These are phyloP conservation scores for Sycophila sp. DNA, from an alignment of 1,140 invertebrate genomes.

Conservation along the genomic window DNA sequence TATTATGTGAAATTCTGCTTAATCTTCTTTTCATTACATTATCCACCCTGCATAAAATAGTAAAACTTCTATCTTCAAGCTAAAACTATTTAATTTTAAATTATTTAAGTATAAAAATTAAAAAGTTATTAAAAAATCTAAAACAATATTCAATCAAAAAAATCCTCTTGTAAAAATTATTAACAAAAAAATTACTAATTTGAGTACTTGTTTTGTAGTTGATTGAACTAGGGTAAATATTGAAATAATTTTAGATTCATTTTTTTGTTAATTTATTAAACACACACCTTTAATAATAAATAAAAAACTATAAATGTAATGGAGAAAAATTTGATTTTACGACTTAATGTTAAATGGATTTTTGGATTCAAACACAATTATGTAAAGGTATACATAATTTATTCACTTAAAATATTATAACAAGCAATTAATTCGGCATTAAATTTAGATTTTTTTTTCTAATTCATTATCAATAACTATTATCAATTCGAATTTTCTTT, in stretches of 20 bases:
- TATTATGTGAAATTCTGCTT: constrained; percentile 37
- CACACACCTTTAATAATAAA: constrained; percentile 24
- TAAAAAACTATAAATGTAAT: constrained; percentile 15
- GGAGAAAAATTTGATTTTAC: neutral
- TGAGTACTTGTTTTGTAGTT: neutral
- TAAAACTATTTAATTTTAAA: neutral
- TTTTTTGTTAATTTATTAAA: constrained; percentile 24
- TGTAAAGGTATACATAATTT: constrained; percentile 22
- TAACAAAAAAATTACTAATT: neutral
- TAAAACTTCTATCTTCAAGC: neutral
- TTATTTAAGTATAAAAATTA: too few relatives aligned
- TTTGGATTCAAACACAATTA: constrained; percentile 1
- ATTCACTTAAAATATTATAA: neutral
- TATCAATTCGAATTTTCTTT: neutral
- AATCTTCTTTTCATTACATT: neutral
- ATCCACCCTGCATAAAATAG: neutral
- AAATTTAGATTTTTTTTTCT: neutral
- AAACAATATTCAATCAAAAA: neutral
- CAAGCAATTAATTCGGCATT: neutral
- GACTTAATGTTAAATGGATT: constrained; percentile 23
- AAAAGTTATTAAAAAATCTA: neutral
- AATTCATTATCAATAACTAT: neutral
- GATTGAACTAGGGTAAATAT: neutral
- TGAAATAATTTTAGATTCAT: neutral
- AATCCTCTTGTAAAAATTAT: neutral